Evolutionary conservation across 2,888 invertebrate species (phyloP).

Genomic region (Dicycla oo): DNA sequence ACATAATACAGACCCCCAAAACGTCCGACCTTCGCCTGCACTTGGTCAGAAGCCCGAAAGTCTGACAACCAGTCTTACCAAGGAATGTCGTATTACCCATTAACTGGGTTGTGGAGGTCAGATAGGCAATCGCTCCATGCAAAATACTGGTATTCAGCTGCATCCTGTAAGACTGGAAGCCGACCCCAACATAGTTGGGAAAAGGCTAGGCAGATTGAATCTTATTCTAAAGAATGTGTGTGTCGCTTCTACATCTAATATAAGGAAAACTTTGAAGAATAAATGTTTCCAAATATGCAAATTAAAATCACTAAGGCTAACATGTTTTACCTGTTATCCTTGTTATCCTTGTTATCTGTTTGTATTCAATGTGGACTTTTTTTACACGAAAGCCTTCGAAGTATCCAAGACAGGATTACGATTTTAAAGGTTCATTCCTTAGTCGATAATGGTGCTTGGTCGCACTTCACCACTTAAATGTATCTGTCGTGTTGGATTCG

Average conservation of each 20-base stretch:
- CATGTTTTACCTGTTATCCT: constrained; percentile 36
- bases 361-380: not conserved
- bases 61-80: too few species aligned
- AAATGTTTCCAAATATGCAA: constrained; percentile 19
- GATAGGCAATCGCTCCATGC: too few species aligned
- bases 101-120: too few species aligned
- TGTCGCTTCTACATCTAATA: not conserved
- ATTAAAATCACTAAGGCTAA: not conserved
- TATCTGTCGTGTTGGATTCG: not conserved
- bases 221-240: not conserved
- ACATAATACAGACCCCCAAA: too few species aligned
- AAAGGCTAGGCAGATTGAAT: too few species aligned
- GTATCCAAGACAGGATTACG: not conserved
- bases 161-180: too few species aligned
- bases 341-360: too few species aligned
- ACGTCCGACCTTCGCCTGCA: too few species aligned
- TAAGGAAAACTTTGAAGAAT: constrained; percentile 25
- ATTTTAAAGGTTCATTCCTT: not conserved
- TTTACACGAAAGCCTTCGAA: not conserved
- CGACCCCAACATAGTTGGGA: too few species aligned
- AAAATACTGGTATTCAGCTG: too few species aligned
- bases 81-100: too few species aligned
- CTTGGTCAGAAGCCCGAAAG: too few species aligned
- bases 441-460: not conserved
- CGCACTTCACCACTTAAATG: not conserved